phyloP scores from a whole-genome alignment of 2,888 invertebrate species.

The Pandemis heparana region DNA sequence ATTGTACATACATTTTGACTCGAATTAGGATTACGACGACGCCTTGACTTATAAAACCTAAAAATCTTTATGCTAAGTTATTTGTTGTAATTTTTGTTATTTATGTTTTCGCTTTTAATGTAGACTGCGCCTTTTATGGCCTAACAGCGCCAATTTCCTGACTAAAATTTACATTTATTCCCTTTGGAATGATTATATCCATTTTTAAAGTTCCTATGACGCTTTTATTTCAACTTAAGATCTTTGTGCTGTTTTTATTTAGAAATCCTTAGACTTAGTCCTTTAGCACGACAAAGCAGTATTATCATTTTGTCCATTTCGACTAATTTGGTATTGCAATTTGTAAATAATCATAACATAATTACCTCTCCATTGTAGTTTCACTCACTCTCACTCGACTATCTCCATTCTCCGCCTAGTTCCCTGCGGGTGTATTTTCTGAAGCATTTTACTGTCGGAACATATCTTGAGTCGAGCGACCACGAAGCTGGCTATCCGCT shows the following conservation, averaged over 20 bases:
- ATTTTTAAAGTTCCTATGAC: not conserved
- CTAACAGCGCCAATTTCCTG: not conserved
- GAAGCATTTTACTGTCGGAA: slow-evolving; percentile 40
- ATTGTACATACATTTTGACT: not conserved
- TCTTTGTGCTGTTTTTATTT: not conserved
- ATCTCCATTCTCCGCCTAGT: slow-evolving; percentile 39
- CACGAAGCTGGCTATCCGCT: not conserved
- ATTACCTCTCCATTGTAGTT: not conserved
- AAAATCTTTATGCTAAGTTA: slow-evolving; percentile 4
- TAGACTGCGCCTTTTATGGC: not conserved
- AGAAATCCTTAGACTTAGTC: not conserved
- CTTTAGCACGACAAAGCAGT: slow-evolving; percentile 21
- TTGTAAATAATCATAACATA: not conserved
- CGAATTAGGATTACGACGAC: not conserved
- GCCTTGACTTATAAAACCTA: not conserved
- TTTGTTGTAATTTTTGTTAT: slow-evolving; percentile 6
- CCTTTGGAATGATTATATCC: not conserved
- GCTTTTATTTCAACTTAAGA: not conserved
- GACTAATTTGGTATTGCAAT: slow-evolving; percentile 21
- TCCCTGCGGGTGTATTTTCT: slow-evolving; percentile 43
- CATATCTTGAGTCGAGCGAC: slow-evolving; percentile 35
- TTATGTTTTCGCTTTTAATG: not conserved
- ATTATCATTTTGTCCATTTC: not conserved
- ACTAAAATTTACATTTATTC: not conserved
- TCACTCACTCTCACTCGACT: not conserved